Base-by-base conservation (phyloP, 2,797 vertebrate species). In the Urocyon cinereoargenteus region DNA sequence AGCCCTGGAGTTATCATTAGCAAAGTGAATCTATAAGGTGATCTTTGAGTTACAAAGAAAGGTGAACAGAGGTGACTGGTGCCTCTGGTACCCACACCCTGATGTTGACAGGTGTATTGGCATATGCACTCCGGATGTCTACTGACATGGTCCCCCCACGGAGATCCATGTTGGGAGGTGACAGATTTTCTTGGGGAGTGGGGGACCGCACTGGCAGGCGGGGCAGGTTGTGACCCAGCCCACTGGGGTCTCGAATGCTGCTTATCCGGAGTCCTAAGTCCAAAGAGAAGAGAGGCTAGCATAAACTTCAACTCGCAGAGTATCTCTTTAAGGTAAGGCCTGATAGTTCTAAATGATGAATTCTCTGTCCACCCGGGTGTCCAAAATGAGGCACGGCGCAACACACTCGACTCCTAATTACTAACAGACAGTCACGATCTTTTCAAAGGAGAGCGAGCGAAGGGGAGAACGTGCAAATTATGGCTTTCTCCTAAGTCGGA, bases 391-490 rank as follows among this genome's bases (percentile, higher is more conserved):
- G 61, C 7, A 10, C 0, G 22, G 57, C 21, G 8, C 11, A 0
- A 28, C 4, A 62, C 8, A 10, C 49, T 53, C 87, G 13, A 12
- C 87, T 91, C 18, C 0, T 91, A 91, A 96, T 94, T 62, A 57
- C 92, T 91, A 85, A 87, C 95, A 98, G 97, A 75, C 75, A 93
- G 73, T 14, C 70, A 36, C 4, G 0, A n/a, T 21, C 93, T 82
- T 59, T 90, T 64, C 84, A 86, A 72, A 95, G 86, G 2, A 61
- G 86, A 68, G 49, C 1, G 78, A 36, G 0, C 86, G 45, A 59
- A n/a, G 55, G 51, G 51, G 62, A 12, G 79, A 5, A 0, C 0
- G 34, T 7, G 78, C 16, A 49, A 92, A 49, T 36, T 11, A 86
- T 0, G 36, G 77, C 86, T 95, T 86, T 88, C 85, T 84, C 40